Percentiles rank a stretch among this genome's conserved stretches.
Evolutionary conservation across 2,888 invertebrate species (phyloP).

Genomic region (Drosophila nr. perissopoda): DNA sequence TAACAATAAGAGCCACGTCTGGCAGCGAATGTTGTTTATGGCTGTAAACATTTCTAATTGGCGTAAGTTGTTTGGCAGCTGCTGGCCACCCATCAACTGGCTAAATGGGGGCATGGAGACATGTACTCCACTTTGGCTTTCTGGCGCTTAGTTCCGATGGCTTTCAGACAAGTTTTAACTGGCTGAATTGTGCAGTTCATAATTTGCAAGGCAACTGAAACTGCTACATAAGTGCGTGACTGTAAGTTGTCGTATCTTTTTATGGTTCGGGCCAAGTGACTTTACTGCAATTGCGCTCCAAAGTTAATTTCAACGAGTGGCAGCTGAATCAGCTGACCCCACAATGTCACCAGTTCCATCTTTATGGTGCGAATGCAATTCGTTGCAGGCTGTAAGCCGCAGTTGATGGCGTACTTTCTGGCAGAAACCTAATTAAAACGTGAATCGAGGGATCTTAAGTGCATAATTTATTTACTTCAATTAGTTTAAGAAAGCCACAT

Average conservation of each 20-base stretch:
- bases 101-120: background rate
- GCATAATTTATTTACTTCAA: constrained; percentile 64
- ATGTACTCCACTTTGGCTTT: background rate
- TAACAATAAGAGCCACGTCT: constrained; percentile 29
- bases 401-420: constrained; percentile 30
- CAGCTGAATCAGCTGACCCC: constrained; percentile 16
- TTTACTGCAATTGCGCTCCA: constrained; percentile 41
- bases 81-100: constrained; percentile 27
- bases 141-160: background rate
- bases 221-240: constrained; percentile 38
- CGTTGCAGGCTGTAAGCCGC: constrained; percentile 26
- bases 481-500: constrained; percentile 62
- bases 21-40: constrained; percentile 74
- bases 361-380: constrained; percentile 33
- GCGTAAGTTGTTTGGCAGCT: constrained; percentile 60
- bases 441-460: constrained; percentile 12
- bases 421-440: constrained; percentile 35
- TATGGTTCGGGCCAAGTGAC: constrained; percentile 35
- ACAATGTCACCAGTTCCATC: constrained; percentile 26
- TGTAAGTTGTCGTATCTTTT: constrained; percentile 52
- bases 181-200: constrained; percentile 27
- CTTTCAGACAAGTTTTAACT: constrained; percentile 5
- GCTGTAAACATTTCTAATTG: constrained; percentile 72
- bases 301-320: constrained; percentile 52
- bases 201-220: constrained; percentile 41